These are phyloP conservation scores for Glareola pratincola DNA, from an alignment of 2,113 vertebrate species.

Conservation along the genomic window DNA sequence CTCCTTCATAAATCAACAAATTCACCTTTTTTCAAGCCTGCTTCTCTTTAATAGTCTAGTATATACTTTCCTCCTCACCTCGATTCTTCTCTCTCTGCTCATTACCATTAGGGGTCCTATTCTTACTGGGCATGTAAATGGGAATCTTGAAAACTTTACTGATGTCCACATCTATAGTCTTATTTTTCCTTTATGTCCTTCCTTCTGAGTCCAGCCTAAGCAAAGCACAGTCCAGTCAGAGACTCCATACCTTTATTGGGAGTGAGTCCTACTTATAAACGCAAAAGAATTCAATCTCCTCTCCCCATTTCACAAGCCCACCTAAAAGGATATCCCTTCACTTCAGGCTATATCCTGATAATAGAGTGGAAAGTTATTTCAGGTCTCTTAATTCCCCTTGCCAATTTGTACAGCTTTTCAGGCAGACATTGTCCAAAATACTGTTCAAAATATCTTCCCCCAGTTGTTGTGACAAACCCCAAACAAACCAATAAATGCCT, in stretches of 20 bases:
- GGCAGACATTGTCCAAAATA: not conserved
- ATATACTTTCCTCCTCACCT: not conserved
- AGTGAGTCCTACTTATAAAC: not conserved
- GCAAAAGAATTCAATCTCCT: not conserved
- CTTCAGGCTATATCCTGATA: not conserved
- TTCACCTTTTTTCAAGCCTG: not conserved
- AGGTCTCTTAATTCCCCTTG: not conserved
- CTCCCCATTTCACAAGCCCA: not conserved
- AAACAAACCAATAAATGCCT: not conserved
- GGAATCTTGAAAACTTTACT: not conserved
- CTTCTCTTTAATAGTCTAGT: not conserved
- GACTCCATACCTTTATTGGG: not conserved
- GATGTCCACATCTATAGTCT: not conserved
- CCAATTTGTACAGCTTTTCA: not conserved
- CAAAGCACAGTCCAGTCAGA: not conserved
- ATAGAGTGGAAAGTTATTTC: not conserved
- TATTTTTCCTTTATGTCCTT: not conserved
- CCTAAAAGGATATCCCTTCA: not conserved
- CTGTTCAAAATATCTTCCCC: not conserved
- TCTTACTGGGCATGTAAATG: not conserved
- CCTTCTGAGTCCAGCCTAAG: not conserved
- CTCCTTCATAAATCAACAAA: not conserved
- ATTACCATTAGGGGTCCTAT: not conserved
- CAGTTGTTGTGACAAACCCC: not conserved
- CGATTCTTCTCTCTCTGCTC: not conserved